A percentile compares a stretch with the other conserved stretches of the same genome.
phyloP scores from a whole-genome alignment of 1,140 invertebrate genomes.

The Drosophila miranda region DNA sequence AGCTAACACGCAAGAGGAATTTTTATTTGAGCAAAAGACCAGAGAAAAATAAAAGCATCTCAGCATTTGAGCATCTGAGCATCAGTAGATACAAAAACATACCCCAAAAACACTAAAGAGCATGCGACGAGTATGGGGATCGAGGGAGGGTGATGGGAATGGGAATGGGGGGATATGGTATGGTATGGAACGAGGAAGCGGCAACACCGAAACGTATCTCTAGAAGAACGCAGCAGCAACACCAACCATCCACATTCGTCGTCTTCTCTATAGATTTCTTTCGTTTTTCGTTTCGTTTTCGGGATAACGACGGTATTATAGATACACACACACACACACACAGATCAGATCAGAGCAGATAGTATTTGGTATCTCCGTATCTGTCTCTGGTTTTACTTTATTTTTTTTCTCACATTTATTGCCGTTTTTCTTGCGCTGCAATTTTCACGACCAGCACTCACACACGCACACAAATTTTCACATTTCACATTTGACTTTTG shows the following conservation, averaged over 20 bases:
- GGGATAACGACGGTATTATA: conserved; percentile 35
- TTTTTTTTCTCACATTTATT: conserved; percentile 38
- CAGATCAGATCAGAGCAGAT: background rate
- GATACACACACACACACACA: conserved; percentile 40
- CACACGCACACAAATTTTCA: conserved; percentile 39
- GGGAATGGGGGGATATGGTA: background rate
- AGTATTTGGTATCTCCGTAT: conserved; percentile 22
- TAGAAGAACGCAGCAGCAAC: conserved; percentile 15
- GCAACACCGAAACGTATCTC: conserved; percentile 30
- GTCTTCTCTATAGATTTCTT: conserved; percentile 7
- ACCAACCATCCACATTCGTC: background rate
- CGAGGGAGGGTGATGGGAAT: no score
- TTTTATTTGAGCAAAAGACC: conserved; percentile 77
- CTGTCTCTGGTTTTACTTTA: conserved; percentile 8
- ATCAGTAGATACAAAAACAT: conserved; percentile 41
- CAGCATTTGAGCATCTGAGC: conserved; percentile 2
- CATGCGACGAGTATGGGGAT: conserved; percentile 3
- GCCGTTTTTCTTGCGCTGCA: conserved; percentile 27
- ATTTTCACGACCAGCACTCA: conserved; percentile 60
- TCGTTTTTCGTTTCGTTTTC: conserved; percentile 12
- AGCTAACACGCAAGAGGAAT: conserved; percentile 82
- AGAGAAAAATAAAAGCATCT: conserved; percentile 26
- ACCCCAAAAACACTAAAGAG: conserved; percentile 35
- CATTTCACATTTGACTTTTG: conserved; percentile 56
- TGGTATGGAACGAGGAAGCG: conserved; percentile 32